Base-by-base conservation (phyloP, 1,140 invertebrate genomes). In the Dolichoris vasculosae region DNA sequence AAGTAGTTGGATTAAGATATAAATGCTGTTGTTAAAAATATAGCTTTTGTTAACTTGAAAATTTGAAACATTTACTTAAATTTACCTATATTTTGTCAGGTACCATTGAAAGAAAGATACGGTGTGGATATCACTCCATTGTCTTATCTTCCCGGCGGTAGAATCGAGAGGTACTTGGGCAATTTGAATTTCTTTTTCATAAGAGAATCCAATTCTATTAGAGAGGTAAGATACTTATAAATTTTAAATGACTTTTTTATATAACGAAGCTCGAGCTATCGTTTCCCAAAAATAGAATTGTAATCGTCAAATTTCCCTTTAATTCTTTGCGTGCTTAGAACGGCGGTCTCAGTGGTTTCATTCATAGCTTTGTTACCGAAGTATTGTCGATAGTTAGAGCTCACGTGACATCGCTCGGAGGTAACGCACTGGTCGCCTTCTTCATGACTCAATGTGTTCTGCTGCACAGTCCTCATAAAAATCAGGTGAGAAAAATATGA, bases 151-250 rank as follows among this genome's bases (percentile, higher is more conserved):
- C 96, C 97, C 26, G 97, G 97, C 84, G 96, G 95, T 2, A 95
- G 95, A 83, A 97, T 97, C 82, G 96, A 97, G 82, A 95, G 96
- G 86, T 98, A 99, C 91, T 93, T 99, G 83, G 98, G 98, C 82
- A 98, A 99, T 92, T 94, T 99, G 78, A 98, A 99, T 90, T 98
- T 99, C 90, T 98, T 99, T 93, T 98, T 99, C 88, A 99, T 99
- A 86, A 94, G 98, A 80, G 98, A 99, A 94, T 98, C 97, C 84
- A 98, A 97, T 1, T 97, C 97, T 48, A 96, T 99, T 86, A 93
- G 97, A 90, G 98, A 99, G 94, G 96, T 97, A 93, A 90, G 13
- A 7, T 73, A 51, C 20, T 77, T 55, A 1, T 51, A 9, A 40
- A 40, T 43, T 17, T 71, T 20, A 11, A 69, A 32, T 69, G 17